phyloP scores from a whole-genome alignment of 2,113 vertebrate species.

The Myrmecobius fasciatus region DNA sequence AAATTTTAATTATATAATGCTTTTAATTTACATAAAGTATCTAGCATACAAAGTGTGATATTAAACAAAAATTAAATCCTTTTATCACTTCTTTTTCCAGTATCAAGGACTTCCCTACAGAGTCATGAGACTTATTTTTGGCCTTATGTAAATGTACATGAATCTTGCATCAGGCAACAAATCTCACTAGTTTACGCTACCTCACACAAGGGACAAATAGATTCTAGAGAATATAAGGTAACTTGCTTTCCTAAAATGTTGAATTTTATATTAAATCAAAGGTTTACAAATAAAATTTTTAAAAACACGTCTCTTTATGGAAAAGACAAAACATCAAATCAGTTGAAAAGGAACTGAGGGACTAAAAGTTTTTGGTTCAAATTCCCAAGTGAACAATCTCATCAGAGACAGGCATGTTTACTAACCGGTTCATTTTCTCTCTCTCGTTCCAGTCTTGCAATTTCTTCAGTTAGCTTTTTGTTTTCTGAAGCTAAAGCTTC shows the following conservation, averaged over 20 bases:
- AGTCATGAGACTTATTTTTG: slow-evolving; percentile 14
- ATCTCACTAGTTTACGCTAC: slow-evolving; percentile 36
- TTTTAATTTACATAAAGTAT: slow-evolving; percentile 42
- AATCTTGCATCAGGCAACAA: slow-evolving; percentile 72
- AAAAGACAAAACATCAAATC: not conserved
- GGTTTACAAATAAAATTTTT: slow-evolving; percentile 34
- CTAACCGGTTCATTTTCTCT: slow-evolving; percentile 91
- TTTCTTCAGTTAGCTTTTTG: slow-evolving; percentile 88
- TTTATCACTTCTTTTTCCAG: slow-evolving; percentile 33
- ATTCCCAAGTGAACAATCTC: not conserved
- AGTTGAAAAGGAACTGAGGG: not conserved
- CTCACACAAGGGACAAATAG: slow-evolving; percentile 66
- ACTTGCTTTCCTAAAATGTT: slow-evolving; percentile 35
- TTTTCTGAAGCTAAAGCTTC: slow-evolving; percentile 87
- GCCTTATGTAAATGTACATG: slow-evolving; percentile 61
- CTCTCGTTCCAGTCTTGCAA: slow-evolving; percentile 91
- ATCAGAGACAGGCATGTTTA: slow-evolving; percentile 57
- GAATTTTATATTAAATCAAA: not conserved
- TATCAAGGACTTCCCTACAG: slow-evolving; percentile 19
- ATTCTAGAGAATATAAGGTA: slow-evolving; percentile 51
- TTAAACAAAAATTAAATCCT: slow-evolving; percentile 1
- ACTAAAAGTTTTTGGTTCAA: not conserved
- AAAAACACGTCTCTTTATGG: not conserved
- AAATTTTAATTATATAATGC: not conserved
- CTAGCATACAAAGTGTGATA: not conserved